Evolutionary conservation across 2,113 vertebrate species (phyloP).

Genomic region (Murina feae): DNA sequence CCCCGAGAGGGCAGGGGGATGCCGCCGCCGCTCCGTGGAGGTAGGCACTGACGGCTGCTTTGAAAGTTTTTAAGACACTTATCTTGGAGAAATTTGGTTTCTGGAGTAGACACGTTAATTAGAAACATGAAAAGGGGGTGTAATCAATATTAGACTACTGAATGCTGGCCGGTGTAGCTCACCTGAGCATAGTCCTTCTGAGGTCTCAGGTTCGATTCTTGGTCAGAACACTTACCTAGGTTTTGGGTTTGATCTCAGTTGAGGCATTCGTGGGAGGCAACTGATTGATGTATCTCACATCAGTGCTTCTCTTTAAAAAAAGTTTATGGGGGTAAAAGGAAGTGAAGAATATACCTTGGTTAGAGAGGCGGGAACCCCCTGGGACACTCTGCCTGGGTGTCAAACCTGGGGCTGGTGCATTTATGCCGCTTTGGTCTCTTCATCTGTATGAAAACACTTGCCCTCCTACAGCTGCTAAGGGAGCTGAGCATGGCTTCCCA

Average conservation of each 20-base stretch:
- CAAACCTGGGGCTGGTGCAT: background rate
- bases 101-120: background rate
- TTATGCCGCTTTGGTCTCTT: background rate
- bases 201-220: background rate
- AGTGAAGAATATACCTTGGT: background rate
- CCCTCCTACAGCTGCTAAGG: background rate
- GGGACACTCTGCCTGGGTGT: background rate
- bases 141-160: background rate
- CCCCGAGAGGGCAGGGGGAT: constrained; percentile 89
- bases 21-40: constrained; percentile 89
- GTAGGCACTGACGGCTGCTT: constrained; percentile 66
- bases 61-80: background rate
- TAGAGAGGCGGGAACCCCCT: background rate
- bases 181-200: background rate
- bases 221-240: too few species aligned
- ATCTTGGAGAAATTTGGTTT: background rate
- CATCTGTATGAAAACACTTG: background rate
- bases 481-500: background rate
- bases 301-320: background rate
- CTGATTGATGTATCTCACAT: background rate
- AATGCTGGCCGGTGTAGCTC: background rate
- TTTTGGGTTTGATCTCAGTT: background rate
- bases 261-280: background rate
- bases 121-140: background rate
- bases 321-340: background rate